A percentile compares a stretch with the other conserved stretches of the same genome.
Evolutionary conservation across 2,113 vertebrate species (phyloP).

Genomic region (Urocolius indicus): DNA sequence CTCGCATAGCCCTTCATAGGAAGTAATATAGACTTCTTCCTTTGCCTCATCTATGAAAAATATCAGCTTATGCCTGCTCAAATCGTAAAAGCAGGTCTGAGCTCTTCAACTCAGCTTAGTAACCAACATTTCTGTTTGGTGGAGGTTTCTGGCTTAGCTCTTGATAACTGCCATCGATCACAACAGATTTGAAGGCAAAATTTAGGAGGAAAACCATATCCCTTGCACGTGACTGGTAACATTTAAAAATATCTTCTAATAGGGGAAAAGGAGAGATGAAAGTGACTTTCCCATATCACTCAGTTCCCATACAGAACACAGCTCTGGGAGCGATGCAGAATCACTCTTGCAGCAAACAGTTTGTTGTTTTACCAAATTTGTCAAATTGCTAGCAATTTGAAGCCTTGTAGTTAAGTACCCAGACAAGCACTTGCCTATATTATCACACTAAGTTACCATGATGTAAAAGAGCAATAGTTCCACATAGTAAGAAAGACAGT

Average conservation of each 20-base stretch:
- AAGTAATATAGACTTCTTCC: neutral
- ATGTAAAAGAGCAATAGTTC: neutral
- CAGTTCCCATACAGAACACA: neutral
- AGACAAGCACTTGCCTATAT: neutral
- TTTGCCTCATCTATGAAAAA: neutral
- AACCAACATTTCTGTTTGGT: neutral
- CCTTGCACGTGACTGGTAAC: neutral
- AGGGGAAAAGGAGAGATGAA: neutral
- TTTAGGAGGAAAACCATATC: neutral
- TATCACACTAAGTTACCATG: neutral
- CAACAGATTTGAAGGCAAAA: neutral
- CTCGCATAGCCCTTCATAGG: rapidly evolving
- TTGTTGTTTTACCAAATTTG: neutral
- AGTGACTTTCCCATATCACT: neutral
- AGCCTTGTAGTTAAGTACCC: neutral
- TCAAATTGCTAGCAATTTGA: neutral
- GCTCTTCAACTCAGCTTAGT: neutral
- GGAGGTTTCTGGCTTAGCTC: neutral
- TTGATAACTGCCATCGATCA: neutral
- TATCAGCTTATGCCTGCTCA: neutral
- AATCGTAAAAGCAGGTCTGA: neutral
- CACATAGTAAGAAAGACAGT: neutral
- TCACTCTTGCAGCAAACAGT: neutral
- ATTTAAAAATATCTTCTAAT: neutral
- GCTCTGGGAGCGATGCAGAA: neutral